Conservation (phyloP, 2,888 invertebrate species). For the Melanotus villosus region DNA sequence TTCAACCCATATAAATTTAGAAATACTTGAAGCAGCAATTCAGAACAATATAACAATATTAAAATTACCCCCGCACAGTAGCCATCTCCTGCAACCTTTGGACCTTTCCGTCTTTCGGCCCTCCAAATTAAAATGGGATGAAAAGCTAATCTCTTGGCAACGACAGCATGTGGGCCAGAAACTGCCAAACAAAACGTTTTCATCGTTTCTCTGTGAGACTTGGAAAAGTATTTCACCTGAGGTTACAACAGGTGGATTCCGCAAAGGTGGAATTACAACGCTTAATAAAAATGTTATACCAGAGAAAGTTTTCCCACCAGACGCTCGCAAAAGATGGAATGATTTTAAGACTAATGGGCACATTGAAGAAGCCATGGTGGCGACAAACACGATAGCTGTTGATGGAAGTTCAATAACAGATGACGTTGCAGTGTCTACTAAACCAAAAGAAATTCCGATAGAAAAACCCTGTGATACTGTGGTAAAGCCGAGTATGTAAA, state of each 20-base stretch:
- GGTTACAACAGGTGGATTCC: background rate
- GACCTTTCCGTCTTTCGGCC: background rate
- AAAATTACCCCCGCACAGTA: no score
- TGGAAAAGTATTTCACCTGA: conserved; percentile 10
- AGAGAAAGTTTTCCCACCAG: conserved; percentile 12
- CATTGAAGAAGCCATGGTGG: conserved; percentile 11
- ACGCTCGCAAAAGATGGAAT: conserved; percentile 1
- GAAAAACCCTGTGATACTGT: background rate
- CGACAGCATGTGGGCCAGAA: background rate
- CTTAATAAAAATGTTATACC: conserved; percentile 21
- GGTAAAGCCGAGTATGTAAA: no score
- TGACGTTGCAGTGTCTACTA: conserved; percentile 11
- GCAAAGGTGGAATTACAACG: background rate
- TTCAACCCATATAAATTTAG: conserved; percentile 12
- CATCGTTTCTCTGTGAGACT: background rate
- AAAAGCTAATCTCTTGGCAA: conserved; percentile 1
- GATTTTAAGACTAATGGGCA: conserved; percentile 6
- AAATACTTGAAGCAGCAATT: conserved; percentile 12
- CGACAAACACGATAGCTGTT: conserved; percentile 8
- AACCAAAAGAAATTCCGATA: background rate
- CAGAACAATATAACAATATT: conserved; percentile 6
- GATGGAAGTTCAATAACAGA: background rate
- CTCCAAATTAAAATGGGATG: conserved; percentile 7
- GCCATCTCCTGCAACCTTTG: conserved; percentile 9
- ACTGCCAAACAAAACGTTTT: conserved; percentile 19